These are phyloP conservation scores for Cinclus cinclus DNA, from an alignment of 2,113 vertebrate species.

Conservation along the genomic window DNA sequence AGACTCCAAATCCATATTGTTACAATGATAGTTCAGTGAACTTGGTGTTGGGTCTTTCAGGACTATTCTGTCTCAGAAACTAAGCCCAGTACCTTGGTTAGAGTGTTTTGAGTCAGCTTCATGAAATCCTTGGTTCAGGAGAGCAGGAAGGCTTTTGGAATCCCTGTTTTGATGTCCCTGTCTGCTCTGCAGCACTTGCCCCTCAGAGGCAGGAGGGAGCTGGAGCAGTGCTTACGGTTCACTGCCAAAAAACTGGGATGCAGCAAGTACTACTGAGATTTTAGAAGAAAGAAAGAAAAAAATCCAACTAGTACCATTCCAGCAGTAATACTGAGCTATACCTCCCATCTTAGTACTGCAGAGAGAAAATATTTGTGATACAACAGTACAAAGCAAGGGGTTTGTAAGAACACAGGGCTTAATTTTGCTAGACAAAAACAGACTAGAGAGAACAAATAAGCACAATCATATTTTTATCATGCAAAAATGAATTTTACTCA, in stretches of 20 bases:
- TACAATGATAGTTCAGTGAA: neutral
- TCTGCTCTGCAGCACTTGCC: conserved; percentile 4
- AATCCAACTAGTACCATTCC: neutral
- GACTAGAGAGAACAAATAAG: neutral
- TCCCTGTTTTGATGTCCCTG: neutral
- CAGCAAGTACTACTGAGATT: neutral
- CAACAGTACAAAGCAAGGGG: neutral
- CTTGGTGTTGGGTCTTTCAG: neutral
- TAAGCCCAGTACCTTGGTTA: neutral
- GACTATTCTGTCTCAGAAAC: neutral
- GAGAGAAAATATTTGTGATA: neutral
- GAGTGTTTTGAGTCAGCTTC: neutral
- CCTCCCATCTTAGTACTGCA: neutral
- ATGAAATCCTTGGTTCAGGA: neutral
- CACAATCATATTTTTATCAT: neutral
- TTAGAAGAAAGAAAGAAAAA: neutral
- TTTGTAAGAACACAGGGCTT: neutral
- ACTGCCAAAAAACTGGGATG: neutral
- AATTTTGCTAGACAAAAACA: neutral
- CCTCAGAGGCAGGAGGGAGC: neutral
- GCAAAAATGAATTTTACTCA: neutral
- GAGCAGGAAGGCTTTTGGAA: neutral
- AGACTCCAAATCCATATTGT: neutral
- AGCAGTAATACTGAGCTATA: neutral
- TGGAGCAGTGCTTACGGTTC: neutral